Conservation (phyloP, 2,888 invertebrate genomes). For the Melieria crassipennis region DNA sequence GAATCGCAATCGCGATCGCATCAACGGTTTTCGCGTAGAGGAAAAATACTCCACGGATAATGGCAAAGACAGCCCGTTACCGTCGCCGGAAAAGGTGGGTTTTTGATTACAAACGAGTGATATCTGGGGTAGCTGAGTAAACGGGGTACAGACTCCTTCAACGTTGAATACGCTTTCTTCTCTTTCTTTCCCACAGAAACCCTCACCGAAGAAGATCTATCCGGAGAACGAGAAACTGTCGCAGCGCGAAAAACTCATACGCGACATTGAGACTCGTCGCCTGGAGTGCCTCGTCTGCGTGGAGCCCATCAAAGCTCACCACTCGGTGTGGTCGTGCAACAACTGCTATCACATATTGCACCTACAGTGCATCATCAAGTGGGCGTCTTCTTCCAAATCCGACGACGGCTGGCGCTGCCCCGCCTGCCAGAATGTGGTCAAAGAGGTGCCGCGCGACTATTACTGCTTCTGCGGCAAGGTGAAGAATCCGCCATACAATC, state of each 20-base stretch:
- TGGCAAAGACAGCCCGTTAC: constrained; percentile 58
- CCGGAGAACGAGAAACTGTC: constrained; percentile 68
- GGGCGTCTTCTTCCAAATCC: constrained; percentile 86
- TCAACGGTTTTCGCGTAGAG: constrained; percentile 59
- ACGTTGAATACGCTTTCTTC: neutral
- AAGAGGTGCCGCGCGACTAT: constrained; percentile 81
- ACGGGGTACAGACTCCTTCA: neutral
- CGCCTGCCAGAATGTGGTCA: constrained; percentile 87
- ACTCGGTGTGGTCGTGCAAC: constrained; percentile 89
- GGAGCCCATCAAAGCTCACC: constrained; percentile 81
- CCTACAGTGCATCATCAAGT: constrained; percentile 87
- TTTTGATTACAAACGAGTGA: neutral
- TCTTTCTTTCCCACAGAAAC: constrained; percentile 32
- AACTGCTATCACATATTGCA: constrained; percentile 95
- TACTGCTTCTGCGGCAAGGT: constrained; percentile 90
- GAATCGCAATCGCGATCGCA: constrained; percentile 62
- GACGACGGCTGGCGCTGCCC: constrained; percentile 95
- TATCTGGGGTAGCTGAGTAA: neutral
- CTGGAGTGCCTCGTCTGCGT: constrained; percentile 97
- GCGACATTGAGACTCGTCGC: constrained; percentile 82
- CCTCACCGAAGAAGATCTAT: constrained; percentile 48
- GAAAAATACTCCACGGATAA: constrained; percentile 55
- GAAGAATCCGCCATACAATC: constrained; percentile 78
- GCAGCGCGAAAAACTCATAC: constrained; percentile 85
- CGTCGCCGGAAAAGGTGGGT: constrained; percentile 57